Conservation (phyloP, 2,888 invertebrate species). For the Spodoptera picta region DNA sequence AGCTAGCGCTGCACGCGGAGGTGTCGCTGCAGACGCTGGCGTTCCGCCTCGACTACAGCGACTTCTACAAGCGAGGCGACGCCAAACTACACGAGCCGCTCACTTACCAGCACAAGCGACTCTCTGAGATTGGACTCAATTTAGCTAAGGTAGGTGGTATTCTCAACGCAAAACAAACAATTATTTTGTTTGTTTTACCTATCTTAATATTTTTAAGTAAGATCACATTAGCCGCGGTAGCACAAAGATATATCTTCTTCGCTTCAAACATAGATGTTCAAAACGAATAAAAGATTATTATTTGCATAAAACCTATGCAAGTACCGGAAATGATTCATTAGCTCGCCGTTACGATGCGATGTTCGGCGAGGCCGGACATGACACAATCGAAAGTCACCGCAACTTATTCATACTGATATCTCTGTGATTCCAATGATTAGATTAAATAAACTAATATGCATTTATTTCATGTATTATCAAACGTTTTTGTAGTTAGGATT, state of each 20-base stretch:
- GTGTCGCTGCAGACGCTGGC: slow-evolving; percentile 96
- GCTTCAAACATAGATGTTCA: too few relatives aligned
- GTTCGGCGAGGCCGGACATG: slow-evolving; percentile 13
- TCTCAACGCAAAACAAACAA: too few relatives aligned
- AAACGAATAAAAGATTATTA: too few relatives aligned
- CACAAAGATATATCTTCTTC: too few relatives aligned
- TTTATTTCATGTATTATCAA: slow-evolving; percentile 1
- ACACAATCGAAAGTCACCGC: not conserved
- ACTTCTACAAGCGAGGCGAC: slow-evolving; percentile 96
- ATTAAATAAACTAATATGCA: slow-evolving; percentile 1
- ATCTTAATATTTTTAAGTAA: too few relatives aligned
- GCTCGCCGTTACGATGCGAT: not conserved
- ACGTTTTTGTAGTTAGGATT: not conserved
- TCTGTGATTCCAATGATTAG: slow-evolving; percentile 12
- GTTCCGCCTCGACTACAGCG: slow-evolving; percentile 97
- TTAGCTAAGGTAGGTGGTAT: slow-evolving; percentile 70
- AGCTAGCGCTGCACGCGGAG: slow-evolving; percentile 94
- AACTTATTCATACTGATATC: not conserved
- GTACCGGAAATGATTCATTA: slow-evolving; percentile 16
- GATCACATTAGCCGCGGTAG: too few relatives aligned
- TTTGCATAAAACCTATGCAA: not conserved
- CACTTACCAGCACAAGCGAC: slow-evolving; percentile 90
- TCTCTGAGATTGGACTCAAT: slow-evolving; percentile 87
- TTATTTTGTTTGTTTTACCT: too few relatives aligned
- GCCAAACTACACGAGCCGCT: slow-evolving; percentile 92